Evolutionary conservation across 2,797 vertebrate species (phyloP), one percentile per base, ranked within the genome.

Genomic region (Myotis daubentonii): DNA sequence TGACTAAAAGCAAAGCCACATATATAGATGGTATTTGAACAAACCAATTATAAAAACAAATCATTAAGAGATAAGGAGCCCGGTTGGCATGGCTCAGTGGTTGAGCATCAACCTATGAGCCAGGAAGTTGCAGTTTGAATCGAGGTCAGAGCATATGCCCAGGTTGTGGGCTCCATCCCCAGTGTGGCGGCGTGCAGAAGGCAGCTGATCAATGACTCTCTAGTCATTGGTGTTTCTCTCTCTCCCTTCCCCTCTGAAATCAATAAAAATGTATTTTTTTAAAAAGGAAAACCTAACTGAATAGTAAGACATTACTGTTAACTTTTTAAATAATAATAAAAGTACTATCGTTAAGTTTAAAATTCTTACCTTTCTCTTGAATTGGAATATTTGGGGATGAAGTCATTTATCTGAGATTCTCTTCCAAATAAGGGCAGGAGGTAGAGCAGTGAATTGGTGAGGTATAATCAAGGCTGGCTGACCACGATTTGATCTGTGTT

Each of bases 31-130:
- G 41, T 70, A 20, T 79, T 10, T 53, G 22, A 86, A 72, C 33
- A 90, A 88, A 33, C n/a, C 5, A 81, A 76, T 47, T 71, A 72
- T 44, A 72, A 92, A 93, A 71, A 83, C n/a, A 66, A 30, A 65
- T 16, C 55, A 57, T 57, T 23, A 57, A 60, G 11, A 60, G 57
- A 60, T 60, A 60, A 60, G 4, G 22, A 57, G 57, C 23, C 25
- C 25, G 0, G 57, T 25, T 28, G 25, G 25, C 22, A 3, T 28
- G 12, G 57, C 57, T 60, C 25, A 60, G 55, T 25, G 23, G 4
- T 16, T 30, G 65, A 19, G 65, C 53, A 55, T 55, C 53, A 55
- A 55, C 20, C 53, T 55, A 49, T 49, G 23, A 57, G 9, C 55
- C 55, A 57, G 55, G 20, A 57, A 22, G 10, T 57, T 4, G 23